These are phyloP conservation scores for Meloe dianella DNA, from an alignment of 2,888 invertebrate species.

Conservation along the genomic window DNA sequence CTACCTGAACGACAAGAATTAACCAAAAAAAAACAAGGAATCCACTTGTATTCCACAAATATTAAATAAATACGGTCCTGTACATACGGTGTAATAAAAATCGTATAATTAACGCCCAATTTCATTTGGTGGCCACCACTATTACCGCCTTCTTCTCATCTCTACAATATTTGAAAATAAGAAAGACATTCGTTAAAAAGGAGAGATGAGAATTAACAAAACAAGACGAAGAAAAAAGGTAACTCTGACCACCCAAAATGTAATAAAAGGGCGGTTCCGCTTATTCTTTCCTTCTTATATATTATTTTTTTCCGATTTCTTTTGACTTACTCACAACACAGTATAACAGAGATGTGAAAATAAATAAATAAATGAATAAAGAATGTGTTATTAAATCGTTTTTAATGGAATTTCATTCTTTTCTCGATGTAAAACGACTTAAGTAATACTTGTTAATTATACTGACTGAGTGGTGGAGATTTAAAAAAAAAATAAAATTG, in stretches of 20 bases:
- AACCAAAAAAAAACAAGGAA: conserved; percentile 37
- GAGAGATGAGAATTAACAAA: too few species aligned
- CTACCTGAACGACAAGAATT: conserved; percentile 50
- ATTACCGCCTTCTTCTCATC: too few species aligned
- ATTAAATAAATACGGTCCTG: background rate
- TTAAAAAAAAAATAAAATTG: too few species aligned
- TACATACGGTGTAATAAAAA: conserved; percentile 20
- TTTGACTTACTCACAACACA: background rate
- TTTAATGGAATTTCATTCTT: too few species aligned
- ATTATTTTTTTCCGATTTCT: background rate
- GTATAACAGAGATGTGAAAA: background rate
- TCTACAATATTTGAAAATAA: conserved; percentile 19
- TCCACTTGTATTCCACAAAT: conserved; percentile 27
- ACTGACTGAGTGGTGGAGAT: background rate
- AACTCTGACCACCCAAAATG: conserved; percentile 33
- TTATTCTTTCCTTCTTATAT: conserved; percentile 14
- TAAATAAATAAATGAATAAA: background rate
- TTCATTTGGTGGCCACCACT: conserved; percentile 41
- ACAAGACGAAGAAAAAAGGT: background rate
- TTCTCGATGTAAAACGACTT: too few species aligned
- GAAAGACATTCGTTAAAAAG: conserved; percentile 3
- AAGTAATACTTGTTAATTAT: background rate
- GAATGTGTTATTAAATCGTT: too few species aligned
- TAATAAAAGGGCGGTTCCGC: conserved; percentile 30
- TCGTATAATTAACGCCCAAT: conserved; percentile 45